phyloP scores from a whole-genome alignment of 2,888 invertebrate genomes.

The Anthophora plumipes region DNA sequence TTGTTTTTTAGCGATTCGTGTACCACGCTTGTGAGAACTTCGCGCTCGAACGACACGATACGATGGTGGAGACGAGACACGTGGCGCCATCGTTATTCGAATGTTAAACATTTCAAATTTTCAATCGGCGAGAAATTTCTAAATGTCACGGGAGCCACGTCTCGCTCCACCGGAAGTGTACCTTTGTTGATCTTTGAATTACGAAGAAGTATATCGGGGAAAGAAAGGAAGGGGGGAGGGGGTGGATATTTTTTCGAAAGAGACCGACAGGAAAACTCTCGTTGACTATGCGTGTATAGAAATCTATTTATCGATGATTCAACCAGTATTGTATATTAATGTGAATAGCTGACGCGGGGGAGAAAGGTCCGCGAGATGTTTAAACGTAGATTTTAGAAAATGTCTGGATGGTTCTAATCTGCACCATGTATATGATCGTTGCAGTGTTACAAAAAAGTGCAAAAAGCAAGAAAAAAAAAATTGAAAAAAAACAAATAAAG shows the following conservation, averaged over 20 bases:
- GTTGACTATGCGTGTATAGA: conserved; percentile 54
- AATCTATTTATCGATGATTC: conserved; percentile 55
- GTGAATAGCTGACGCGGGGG: conserved; percentile 61
- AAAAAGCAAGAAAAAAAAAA: too few species aligned
- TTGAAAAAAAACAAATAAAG: neutral
- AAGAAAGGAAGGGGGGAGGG: conserved; percentile 8
- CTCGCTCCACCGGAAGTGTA: conserved; percentile 29
- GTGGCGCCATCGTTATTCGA: neutral
- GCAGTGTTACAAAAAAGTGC: neutral
- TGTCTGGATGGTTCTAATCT: conserved; percentile 66
- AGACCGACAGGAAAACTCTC: conserved; percentile 31
- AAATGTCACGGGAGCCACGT: neutral
- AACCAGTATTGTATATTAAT: conserved; percentile 67
- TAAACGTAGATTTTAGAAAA: conserved; percentile 53
- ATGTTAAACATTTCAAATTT: neutral
- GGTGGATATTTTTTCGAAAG: conserved; percentile 56
- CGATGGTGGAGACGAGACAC: neutral
- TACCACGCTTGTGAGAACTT: neutral
- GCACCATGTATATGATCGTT: conserved; percentile 41
- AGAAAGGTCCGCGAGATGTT: conserved; percentile 22
- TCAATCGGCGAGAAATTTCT: neutral
- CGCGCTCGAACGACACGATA: neutral
- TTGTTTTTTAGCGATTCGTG: neutral
- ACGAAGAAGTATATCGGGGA: conserved; percentile 12
- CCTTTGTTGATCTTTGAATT: neutral